phyloP scores from a whole-genome alignment of 2,113 vertebrate species.

The Leptosomus discolor region DNA sequence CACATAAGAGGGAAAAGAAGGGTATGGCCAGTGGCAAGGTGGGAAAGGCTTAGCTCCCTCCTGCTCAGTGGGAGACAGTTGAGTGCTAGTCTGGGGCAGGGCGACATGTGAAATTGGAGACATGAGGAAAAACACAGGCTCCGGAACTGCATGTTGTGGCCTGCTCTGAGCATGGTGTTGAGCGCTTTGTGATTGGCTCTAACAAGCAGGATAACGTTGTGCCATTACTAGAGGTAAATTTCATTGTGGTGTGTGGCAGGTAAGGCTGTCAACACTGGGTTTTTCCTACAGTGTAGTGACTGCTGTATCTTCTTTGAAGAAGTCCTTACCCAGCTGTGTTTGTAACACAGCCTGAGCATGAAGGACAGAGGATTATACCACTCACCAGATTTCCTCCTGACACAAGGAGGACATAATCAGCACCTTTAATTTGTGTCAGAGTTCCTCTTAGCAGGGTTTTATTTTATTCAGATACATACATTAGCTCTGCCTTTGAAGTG shows the following conservation, averaged over 20 bases:
- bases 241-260: fast-evolving
- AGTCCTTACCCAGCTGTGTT: background rate
- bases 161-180: too few species aligned
- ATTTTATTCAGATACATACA: background rate
- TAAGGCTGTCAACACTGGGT: background rate
- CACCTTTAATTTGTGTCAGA: background rate
- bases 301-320: background rate
- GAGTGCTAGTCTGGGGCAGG: background rate
- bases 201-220: background rate
- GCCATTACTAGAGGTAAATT: background rate
- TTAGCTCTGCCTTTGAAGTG: background rate
- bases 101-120: background rate
- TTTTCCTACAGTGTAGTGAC: background rate
- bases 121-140: background rate
- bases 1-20: background rate
- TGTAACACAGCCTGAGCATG: background rate
- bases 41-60: background rate
- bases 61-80: background rate
- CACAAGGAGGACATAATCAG: background rate
- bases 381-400: background rate
- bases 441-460: background rate
- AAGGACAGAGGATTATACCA: background rate
- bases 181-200: too few species aligned
- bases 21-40: background rate
- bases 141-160: fast-evolving